phyloP scores from a whole-genome alignment of 2,113 vertebrate species.

The Anoura caudifer region DNA sequence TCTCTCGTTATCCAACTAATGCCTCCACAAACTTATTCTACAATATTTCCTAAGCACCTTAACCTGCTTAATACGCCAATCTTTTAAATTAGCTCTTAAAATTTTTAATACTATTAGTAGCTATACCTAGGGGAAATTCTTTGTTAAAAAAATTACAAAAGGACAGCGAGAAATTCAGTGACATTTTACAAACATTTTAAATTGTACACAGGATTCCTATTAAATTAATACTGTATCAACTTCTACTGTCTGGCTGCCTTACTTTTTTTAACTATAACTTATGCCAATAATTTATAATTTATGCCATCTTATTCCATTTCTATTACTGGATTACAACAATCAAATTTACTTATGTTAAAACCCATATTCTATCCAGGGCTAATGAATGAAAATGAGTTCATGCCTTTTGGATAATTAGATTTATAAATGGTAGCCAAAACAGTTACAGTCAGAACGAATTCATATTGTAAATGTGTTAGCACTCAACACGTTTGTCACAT shows the following conservation, averaged over 20 bases:
- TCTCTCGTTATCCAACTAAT: slow-evolving; percentile 10
- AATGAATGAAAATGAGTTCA: slow-evolving; percentile 25
- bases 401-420: slow-evolving; percentile 1
- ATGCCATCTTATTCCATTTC: slow-evolving; percentile 7
- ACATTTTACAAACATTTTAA: slow-evolving; percentile 44
- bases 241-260: slow-evolving; percentile 3
- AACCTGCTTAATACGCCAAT: slow-evolving; percentile 28
- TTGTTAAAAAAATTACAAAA: slow-evolving; percentile 43
- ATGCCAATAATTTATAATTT: not conserved
- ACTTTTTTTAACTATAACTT: not conserved
- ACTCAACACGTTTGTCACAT: not conserved
- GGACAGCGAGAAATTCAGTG: slow-evolving; percentile 40
- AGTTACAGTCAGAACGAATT: not conserved
- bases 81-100: slow-evolving; percentile 44
- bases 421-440: slow-evolving; percentile 32
- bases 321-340: slow-evolving; percentile 26
- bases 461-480: not conserved
- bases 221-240: slow-evolving; percentile 33
- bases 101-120: slow-evolving; percentile 46
- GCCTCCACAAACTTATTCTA: slow-evolving; percentile 35
- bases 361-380: not conserved
- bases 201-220: slow-evolving; percentile 27
- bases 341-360: slow-evolving; percentile 11
- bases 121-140: not conserved
- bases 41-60: slow-evolving; percentile 28